Evolutionary conservation across 2,113 vertebrate genomes (phyloP).

Genomic region (Neodontobutis hainanensis): DNA sequence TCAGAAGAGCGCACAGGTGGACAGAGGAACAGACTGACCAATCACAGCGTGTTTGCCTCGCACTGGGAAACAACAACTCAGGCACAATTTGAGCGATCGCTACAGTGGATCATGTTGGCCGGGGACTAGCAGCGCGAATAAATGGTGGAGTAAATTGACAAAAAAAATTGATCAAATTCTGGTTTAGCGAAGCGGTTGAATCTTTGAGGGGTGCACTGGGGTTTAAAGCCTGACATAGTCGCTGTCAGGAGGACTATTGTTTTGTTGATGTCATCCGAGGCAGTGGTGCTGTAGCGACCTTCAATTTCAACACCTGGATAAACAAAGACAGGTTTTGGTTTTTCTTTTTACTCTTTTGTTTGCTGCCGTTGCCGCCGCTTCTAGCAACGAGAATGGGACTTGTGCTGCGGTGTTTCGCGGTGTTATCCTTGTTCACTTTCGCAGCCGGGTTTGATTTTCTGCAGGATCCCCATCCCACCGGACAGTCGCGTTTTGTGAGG

Average conservation of each 20-base stretch:
- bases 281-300: conserved; percentile 59
- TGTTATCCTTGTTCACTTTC: conserved; percentile 54
- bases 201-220: conserved; percentile 8
- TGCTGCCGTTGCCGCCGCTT: not conserved
- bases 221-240: conserved; percentile 50
- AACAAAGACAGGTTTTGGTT: conserved; percentile 48
- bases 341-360: not conserved
- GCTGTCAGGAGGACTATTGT: conserved; percentile 68
- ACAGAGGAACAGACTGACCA: conserved; percentile 34
- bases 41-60: conserved; percentile 46
- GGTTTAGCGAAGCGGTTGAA: not conserved
- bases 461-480: conserved; percentile 5
- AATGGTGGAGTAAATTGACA: conserved; percentile 1
- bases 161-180: not conserved
- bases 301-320: conserved; percentile 50
- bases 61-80: conserved; percentile 28
- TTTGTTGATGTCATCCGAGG: conserved; percentile 73
- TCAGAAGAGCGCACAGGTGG: conserved; percentile 29
- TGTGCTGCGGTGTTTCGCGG: conserved; percentile 40
- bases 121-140: conserved; percentile 21
- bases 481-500: conserved; percentile 47
- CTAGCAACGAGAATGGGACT: conserved; percentile 62
- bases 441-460: conserved; percentile 62
- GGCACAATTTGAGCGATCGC: conserved; percentile 38
- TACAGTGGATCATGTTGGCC: conserved; percentile 39